Base-by-base conservation (phyloP, 2,888 invertebrate genomes). In the Escarpia spicata region DNA sequence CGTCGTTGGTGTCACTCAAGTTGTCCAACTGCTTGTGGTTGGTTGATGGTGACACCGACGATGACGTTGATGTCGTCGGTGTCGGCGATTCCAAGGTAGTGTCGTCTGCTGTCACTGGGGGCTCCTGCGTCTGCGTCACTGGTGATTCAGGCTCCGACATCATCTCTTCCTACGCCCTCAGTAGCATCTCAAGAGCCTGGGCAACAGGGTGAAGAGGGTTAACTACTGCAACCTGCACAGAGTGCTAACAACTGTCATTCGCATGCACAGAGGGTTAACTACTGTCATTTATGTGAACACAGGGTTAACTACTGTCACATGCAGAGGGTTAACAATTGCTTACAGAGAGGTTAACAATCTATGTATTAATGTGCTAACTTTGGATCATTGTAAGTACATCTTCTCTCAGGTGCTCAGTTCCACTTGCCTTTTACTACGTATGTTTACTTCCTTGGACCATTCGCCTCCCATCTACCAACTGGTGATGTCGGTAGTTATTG, bases 131-230 rank as follows among this genome's bases (percentile, higher is more conserved):
- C 52, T 52, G 52, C 52, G 52, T 52, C 52, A 75, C 75, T 75
- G 15, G 75, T 75, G 75, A n/a, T 26, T 75, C 75, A n/a, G 75
- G n/a, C 6, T 75, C 75, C 75, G 75, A 75, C 75, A 75, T 75
- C 75, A 75, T 75, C 75, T 75, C 75, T 26, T 15, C 75, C 75
- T 75, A 75, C 26, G n/a, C 75, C 75, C 75, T 75, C 75, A 15
- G 75, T 26, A 75, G n/a, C 75, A 75, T 75, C 75, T 75, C 75
- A 75, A 75, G 75, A 75, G 75, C 75, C 75, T 75, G 75, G 75
- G 19, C 75, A 26, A 75, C n/a, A n/a, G n/a, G 19, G 75, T 26
- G n/a, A 15, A 75, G 75, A 75, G 75, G 26, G 75, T 75, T 75
- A 75, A 75, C 75, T 26, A 75, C 75, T 26, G 75, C 60, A 19